A percentile compares a stretch with the other conserved stretches of the same genome.
These are phyloP conservation scores for Marmota flaviventris DNA, from an alignment of 2,113 vertebrate species.

Conservation along the genomic window DNA sequence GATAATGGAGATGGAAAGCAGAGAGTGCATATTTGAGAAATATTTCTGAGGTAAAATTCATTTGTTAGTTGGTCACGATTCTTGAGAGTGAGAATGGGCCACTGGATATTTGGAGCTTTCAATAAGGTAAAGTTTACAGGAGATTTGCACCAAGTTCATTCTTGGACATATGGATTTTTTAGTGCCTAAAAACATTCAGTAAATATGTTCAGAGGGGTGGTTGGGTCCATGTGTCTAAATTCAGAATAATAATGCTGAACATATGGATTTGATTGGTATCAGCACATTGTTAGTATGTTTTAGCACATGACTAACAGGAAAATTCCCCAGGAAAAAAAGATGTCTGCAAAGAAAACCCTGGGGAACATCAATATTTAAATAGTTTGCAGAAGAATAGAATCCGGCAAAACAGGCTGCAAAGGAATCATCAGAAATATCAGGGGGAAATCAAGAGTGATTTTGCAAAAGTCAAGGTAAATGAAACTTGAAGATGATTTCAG, in stretches of 20 bases:
- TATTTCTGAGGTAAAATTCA: neutral
- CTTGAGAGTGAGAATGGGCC: neutral
- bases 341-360: neutral
- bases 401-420: neutral
- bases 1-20: neutral
- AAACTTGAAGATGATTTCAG: neutral
- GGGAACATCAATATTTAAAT: neutral
- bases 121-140: neutral
- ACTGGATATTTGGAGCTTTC: neutral
- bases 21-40: neutral
- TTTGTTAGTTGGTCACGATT: neutral
- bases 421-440: neutral
- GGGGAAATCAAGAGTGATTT: neutral
- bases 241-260: neutral
- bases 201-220: neutral
- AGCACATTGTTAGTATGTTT: neutral
- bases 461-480: conserved; percentile 25
- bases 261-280: neutral
- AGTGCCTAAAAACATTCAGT: neutral
- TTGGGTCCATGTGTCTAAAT: neutral
- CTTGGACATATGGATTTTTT: neutral
- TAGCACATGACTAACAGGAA: neutral
- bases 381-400: neutral
- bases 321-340: neutral
- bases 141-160: neutral